Evolutionary conservation across 2,888 invertebrate species (phyloP), one percentile per base, ranked within the genome.

Genomic region (Caenorhabditis zanzibari): DNA sequence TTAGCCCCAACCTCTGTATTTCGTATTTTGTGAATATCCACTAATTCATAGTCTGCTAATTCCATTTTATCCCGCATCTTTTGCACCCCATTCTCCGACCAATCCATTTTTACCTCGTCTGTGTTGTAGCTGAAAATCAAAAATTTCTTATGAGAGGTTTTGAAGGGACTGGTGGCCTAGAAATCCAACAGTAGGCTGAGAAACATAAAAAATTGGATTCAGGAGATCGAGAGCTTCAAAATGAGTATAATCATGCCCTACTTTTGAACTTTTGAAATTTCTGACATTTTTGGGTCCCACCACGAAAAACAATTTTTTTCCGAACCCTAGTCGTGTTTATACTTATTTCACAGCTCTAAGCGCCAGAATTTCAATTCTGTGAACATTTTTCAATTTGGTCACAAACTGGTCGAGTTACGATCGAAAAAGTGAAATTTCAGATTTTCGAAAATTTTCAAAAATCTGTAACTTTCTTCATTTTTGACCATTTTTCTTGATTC

Each of bases 11-110:
- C 92, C 87, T 90, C 92, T 12, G 85, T 85, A 19, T 79, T 90
- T n/a, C 90, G 88, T 32, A 88, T 81, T 58, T 89, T 89, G 24
- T 84, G 64, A 38, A 91, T 91, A 63, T 88, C 84, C 14, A 87
- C 88, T 14, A 92, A 85, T 56, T 90, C 91, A 71, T 92, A 92
- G 72, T 92, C 92, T 22, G 92, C 92, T 72, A 92, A 71, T 66
- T 92, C 92, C 85, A 92, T 92, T 63, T 92, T 90, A 41, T 92
- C 92, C 26, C 90, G 69, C 90, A 92, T 92, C 69, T 87, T 90
- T 19, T 86, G 84, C 12, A 92, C 92, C 4, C 91, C 91, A 10
- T 88, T 74, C 7, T 87, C 58, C 12, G 90, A 86, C 92, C 92
- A 92, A 10, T 85, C 61, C 92, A 92, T 92, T 69, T 90, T 85